These are phyloP conservation scores for Boloria selene DNA, from an alignment of 2,888 invertebrate species.

Conservation along the genomic window DNA sequence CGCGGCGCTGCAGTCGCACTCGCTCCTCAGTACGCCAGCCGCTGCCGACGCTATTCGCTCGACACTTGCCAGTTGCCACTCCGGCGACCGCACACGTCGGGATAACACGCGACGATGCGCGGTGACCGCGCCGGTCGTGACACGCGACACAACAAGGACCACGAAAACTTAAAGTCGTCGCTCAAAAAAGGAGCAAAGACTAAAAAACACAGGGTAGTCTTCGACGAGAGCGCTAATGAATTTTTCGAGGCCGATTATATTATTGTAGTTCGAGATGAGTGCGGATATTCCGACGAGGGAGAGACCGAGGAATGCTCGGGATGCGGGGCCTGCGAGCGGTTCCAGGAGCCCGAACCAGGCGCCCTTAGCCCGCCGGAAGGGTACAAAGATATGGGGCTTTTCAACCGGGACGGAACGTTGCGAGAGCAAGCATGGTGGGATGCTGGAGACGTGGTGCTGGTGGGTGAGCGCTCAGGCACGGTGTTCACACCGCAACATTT, in stretches of 20 bases:
- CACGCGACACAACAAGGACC: conserved; percentile 83
- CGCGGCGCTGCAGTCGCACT: conserved; percentile 69
- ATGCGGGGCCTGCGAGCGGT: conserved; percentile 77
- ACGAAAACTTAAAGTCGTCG: conserved; percentile 86
- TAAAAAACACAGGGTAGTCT: conserved; percentile 91
- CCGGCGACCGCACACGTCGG: conserved; percentile 62
- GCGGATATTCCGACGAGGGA: conserved; percentile 90
- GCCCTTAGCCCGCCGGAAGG: conserved; percentile 95
- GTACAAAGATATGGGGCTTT: conserved; percentile 91
- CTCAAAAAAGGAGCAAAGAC: conserved; percentile 88
- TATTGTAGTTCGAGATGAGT: conserved; percentile 93
- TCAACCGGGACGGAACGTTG: conserved; percentile 81
- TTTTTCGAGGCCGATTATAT: conserved; percentile 97
- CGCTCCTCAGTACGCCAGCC: conserved; percentile 47
- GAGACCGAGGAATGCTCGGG: conserved; percentile 88
- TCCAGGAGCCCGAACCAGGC: conserved; percentile 89
- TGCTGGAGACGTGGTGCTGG: conserved; percentile 81
- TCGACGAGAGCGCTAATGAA: conserved; percentile 94
- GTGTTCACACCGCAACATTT: conserved; percentile 86
- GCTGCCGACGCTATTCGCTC: conserved; percentile 31
- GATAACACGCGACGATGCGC: conserved; percentile 75
- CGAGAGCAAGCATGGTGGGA: conserved; percentile 83
- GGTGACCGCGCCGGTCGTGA: conserved; percentile 77
- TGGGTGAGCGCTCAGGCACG: conserved; percentile 81
- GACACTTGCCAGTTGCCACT: conserved; percentile 50